Evolutionary conservation across 2,797 vertebrate species (phyloP).

Genomic region (Scolopax rusticola): DNA sequence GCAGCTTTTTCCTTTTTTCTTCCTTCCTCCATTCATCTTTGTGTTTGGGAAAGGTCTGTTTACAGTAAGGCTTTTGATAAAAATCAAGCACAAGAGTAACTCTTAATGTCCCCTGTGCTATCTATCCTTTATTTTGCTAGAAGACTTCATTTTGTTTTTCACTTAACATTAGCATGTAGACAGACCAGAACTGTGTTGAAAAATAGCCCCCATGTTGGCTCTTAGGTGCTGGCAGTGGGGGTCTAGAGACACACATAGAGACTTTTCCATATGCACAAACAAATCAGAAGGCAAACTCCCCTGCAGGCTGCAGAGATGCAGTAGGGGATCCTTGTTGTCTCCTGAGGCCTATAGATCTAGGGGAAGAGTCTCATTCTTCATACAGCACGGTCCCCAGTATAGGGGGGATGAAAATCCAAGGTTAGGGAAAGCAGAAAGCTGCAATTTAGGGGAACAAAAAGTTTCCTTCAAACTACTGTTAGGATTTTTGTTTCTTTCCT

Average conservation of each 20-base stretch:
- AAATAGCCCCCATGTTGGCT: neutral
- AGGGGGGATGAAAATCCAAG: neutral
- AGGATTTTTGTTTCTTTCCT: fast-evolving
- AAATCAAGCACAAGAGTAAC: fast-evolving
- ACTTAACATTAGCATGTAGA: neutral
- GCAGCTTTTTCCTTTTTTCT: neutral
- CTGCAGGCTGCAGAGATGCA: neutral
- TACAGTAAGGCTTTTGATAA: neutral
- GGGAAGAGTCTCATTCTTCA: neutral
- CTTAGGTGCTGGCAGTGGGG: neutral
- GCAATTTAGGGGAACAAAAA: neutral
- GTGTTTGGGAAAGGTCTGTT: neutral
- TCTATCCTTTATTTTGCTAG: neutral
- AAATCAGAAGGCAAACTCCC: neutral
- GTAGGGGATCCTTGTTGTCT: neutral
- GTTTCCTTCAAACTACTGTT: neutral
- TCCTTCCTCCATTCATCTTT: neutral
- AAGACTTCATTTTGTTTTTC: neutral
- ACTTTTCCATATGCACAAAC: neutral
- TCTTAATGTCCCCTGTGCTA: neutral
- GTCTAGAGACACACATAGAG: neutral
- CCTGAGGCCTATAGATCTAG: neutral
- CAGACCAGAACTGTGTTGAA: neutral
- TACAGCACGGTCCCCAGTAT: neutral
- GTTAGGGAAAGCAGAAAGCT: neutral